These are phyloP conservation scores for Aporrectodea caliginosa DNA, from an alignment of 1,140 invertebrate species.

Conservation along the genomic window DNA sequence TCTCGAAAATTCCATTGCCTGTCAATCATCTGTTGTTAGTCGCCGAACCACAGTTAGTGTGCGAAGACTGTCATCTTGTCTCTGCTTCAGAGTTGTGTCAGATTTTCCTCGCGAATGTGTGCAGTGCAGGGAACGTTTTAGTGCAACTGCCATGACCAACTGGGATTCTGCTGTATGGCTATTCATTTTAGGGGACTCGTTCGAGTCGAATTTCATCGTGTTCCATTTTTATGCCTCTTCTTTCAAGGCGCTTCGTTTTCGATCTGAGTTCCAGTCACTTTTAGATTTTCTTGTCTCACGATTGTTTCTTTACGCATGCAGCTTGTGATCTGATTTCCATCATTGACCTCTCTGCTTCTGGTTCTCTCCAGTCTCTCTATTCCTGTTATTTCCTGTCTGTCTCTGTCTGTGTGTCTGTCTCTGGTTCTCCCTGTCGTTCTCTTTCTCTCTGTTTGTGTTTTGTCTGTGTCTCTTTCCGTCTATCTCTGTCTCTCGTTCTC, in stretches of 20 bases:
- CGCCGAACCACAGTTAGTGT: too few relatives aligned
- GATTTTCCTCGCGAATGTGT: too few relatives aligned
- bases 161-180: too few relatives aligned
- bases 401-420: neutral
- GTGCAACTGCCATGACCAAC: too few relatives aligned
- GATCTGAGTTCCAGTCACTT: neutral
- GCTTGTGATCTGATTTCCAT: neutral
- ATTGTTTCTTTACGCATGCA: neutral
- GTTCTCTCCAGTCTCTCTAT: neutral
- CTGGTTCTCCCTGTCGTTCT: neutral
- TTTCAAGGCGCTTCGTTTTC: too few relatives aligned
- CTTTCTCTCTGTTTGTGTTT: neutral
- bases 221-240: too few relatives aligned
- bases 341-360: neutral
- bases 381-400: neutral
- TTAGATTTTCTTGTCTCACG: neutral
- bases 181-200: neutral
- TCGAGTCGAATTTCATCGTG: neutral
- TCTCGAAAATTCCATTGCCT: too few relatives aligned
- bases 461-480: neutral
- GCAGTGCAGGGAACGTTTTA: too few relatives aligned
- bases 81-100: too few relatives aligned
- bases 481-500: neutral
- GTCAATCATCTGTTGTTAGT: too few relatives aligned
- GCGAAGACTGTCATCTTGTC: too few relatives aligned